Conservation (phyloP, 92 coral and sea anemone species). For the Epizoanthus rinbou region DNA sequence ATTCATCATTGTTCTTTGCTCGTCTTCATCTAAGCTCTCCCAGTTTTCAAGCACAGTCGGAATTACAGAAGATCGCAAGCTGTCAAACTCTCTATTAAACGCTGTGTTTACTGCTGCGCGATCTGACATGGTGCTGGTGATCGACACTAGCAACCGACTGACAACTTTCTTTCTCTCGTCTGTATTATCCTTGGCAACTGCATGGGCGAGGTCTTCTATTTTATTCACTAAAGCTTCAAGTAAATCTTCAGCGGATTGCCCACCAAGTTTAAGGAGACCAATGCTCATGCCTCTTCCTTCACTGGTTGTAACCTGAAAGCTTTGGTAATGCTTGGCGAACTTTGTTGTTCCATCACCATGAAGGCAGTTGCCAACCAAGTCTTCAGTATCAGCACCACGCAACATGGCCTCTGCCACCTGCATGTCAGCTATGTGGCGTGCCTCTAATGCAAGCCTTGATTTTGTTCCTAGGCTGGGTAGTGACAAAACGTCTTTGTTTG, state of each 20-base stretch:
- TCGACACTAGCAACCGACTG: constrained; percentile 4
- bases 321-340: constrained; percentile 2
- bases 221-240: background rate
- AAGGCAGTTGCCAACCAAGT: constrained; percentile 8
- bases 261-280: constrained; percentile 8
- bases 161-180: background rate
- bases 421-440: background rate
- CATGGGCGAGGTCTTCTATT: background rate
- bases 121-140: constrained; percentile 23
- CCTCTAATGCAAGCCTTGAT: constrained; percentile 4
- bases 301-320: constrained; percentile 4
- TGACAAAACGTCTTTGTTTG: background rate
- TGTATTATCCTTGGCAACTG: constrained; percentile 9
- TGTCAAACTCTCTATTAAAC: constrained; percentile 21
- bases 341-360: constrained; percentile 18
- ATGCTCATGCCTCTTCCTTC: background rate
- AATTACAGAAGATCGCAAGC: constrained; percentile 17
- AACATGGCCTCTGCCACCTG: constrained; percentile 12
- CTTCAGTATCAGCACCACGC: background rate
- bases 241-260: background rate
- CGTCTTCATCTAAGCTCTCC: constrained; percentile 1
- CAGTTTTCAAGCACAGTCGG: constrained; percentile 22
- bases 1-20: background rate
- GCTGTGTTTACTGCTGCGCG: constrained; percentile 25
- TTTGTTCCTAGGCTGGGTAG: constrained; percentile 5